phyloP scores from a whole-genome alignment of 1,140 invertebrate genomes.

The Drosophila asahinai region DNA sequence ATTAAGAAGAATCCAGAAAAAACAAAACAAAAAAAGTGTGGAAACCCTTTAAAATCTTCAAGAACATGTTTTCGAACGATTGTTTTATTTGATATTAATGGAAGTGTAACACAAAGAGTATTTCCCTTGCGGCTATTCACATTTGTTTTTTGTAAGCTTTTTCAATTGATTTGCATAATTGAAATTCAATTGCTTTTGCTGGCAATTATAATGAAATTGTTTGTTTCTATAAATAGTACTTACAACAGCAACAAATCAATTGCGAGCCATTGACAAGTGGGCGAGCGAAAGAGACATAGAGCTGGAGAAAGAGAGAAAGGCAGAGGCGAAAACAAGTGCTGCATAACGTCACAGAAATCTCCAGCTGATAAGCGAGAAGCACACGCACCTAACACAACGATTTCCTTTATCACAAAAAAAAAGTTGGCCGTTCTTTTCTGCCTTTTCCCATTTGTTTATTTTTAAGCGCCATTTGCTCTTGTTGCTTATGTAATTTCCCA shows the following conservation, averaged over 20 bases:
- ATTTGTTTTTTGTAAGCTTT: slow-evolving; percentile 3
- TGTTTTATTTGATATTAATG: neutral
- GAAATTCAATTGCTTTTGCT: slow-evolving; percentile 61
- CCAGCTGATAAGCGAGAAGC: slow-evolving; percentile 24
- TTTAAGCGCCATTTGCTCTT: slow-evolving; percentile 28
- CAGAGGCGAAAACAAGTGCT: slow-evolving; percentile 22
- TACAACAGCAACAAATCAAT: slow-evolving; percentile 57
- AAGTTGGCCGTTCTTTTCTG: slow-evolving; percentile 9
- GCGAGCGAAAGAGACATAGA: neutral
- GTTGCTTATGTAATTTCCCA: slow-evolving; percentile 52
- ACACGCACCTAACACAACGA: slow-evolving; percentile 40
- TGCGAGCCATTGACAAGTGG: slow-evolving; percentile 22
- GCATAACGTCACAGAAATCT: slow-evolving; percentile 42
- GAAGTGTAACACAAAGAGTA: neutral
- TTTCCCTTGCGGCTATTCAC: neutral
- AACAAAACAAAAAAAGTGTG: no score
- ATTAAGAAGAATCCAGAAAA: no score
- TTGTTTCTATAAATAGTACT: slow-evolving; percentile 64
- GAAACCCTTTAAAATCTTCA: no score
- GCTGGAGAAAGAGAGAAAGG: neutral
- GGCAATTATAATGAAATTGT: slow-evolving; percentile 72
- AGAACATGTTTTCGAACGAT: no score
- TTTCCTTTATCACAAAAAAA: slow-evolving; percentile 41
- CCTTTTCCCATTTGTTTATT: slow-evolving; percentile 39
- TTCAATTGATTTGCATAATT: slow-evolving; percentile 51